Evolutionary conservation across 2,797 vertebrate genomes (phyloP).

Genomic region (Chaetophractus vellerosus): DNA sequence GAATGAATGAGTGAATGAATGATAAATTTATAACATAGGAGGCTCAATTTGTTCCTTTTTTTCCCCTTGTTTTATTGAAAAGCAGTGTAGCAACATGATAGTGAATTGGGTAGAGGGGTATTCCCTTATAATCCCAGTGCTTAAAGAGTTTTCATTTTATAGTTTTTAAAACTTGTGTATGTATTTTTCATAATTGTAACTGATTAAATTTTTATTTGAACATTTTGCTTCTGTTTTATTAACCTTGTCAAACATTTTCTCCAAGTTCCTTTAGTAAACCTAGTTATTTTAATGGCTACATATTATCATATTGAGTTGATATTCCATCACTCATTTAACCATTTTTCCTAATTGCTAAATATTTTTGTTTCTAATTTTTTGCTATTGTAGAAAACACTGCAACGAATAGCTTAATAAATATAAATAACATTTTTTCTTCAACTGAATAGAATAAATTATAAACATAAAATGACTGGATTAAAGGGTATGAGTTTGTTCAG

Average conservation of each 20-base stretch:
- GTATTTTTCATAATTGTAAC: constrained; percentile 46
- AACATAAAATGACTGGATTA: constrained; percentile 61
- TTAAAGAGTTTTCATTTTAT: constrained; percentile 50
- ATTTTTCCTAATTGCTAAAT: constrained; percentile 59
- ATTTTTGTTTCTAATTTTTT: constrained; percentile 70
- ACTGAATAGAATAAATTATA: constrained; percentile 57
- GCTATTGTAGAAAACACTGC: constrained; percentile 68
- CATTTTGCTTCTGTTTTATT: constrained; percentile 64
- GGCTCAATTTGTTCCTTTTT: constrained; percentile 46
- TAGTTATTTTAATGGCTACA: constrained; percentile 72
- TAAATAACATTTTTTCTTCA: constrained; percentile 51
- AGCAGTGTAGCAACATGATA: constrained; percentile 4
- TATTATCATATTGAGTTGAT: constrained; percentile 60
- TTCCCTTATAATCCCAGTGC: constrained; percentile 28
- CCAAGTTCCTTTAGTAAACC: constrained; percentile 52
- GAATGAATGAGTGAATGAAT: constrained; percentile 14
- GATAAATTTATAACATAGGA: not conserved
- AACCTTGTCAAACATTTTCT: constrained; percentile 50
- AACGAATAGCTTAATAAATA: constrained; percentile 68
- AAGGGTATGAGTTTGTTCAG: constrained; percentile 53
- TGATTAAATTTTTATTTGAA: constrained; percentile 21
- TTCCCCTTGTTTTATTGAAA: constrained; percentile 41
- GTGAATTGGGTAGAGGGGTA: not conserved
- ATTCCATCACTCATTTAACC: constrained; percentile 61
- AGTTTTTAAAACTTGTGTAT: not conserved